Conservation (phyloP, 2,113 vertebrate genomes). For the Alexandromys fortis region DNA sequence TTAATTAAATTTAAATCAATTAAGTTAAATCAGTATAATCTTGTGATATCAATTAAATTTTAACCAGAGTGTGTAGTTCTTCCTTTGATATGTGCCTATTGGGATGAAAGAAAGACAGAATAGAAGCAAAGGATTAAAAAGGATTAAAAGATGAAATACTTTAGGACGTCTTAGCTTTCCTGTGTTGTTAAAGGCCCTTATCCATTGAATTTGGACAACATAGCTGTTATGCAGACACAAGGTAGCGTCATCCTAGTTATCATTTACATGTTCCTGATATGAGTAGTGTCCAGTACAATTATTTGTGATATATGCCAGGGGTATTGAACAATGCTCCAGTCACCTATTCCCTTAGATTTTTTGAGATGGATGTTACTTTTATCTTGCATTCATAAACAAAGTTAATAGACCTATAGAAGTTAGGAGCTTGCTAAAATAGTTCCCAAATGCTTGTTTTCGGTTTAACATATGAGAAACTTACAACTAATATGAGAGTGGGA, state of each 20-base stretch:
- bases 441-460: neutral
- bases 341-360: neutral
- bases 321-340: neutral
- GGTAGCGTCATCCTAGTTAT: neutral
- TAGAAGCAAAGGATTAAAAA: neutral
- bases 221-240: neutral
- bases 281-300: neutral
- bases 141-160: conserved; percentile 7
- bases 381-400: neutral
- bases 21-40: neutral
- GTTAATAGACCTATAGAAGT: neutral
- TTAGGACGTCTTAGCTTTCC: neutral
- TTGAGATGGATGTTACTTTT: neutral
- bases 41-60: neutral
- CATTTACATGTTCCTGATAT: neutral
- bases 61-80: neutral
- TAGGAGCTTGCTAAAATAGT: conserved; percentile 39
- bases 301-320: neutral
- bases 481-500: neutral
- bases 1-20: neutral
- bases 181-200: neutral
- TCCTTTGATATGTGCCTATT: neutral
- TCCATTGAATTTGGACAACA: neutral
- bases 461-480: neutral
- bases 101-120: neutral